Conservation (phyloP, 2,888 invertebrate species). For the Dastarcus helophoroides region DNA sequence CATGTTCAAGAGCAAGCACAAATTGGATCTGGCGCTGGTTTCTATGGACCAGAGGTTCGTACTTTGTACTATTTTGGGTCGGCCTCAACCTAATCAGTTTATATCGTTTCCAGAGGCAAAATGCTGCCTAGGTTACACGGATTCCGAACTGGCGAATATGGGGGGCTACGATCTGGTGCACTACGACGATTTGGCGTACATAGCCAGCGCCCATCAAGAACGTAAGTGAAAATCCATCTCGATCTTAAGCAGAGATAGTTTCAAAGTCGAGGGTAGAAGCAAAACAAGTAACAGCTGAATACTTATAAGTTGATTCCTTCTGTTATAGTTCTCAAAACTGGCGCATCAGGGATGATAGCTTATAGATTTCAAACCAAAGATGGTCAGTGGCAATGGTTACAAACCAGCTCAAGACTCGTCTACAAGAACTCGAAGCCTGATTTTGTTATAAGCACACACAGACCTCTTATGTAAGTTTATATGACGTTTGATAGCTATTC, state of each 20-base stretch:
- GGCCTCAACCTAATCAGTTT: slow-evolving; percentile 1
- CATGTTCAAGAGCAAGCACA: slow-evolving; percentile 99
- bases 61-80: background rate
- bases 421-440: slow-evolving; percentile 99
- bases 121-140: slow-evolving; percentile 89
- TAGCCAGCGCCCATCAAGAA: slow-evolving; percentile 98
- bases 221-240: slow-evolving; percentile 55
- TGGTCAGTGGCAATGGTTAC: slow-evolving; percentile 94
- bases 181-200: slow-evolving; percentile 93
- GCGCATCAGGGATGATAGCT: slow-evolving; percentile 98
- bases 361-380: slow-evolving; percentile 94
- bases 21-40: slow-evolving; percentile 88
- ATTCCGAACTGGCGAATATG: slow-evolving; percentile 79
- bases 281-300: too few relatives aligned
- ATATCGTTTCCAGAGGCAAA: slow-evolving; percentile 63
- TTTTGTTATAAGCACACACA: slow-evolving; percentile 96
- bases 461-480: slow-evolving; percentile 96
- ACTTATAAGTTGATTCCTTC: too few relatives aligned
- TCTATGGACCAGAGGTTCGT: slow-evolving; percentile 90
- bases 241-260: too few relatives aligned
- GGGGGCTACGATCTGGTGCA: slow-evolving; percentile 98
- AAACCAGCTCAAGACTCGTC: slow-evolving; percentile 91
- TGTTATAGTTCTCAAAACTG: slow-evolving; percentile 88
- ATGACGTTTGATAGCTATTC: too few relatives aligned
- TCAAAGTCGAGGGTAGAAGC: too few relatives aligned